Evolutionary conservation across 1,140 invertebrate genomes (phyloP), one percentile per base, ranked within the genome.

Genomic region (Mizuhopecten yessoensis): DNA sequence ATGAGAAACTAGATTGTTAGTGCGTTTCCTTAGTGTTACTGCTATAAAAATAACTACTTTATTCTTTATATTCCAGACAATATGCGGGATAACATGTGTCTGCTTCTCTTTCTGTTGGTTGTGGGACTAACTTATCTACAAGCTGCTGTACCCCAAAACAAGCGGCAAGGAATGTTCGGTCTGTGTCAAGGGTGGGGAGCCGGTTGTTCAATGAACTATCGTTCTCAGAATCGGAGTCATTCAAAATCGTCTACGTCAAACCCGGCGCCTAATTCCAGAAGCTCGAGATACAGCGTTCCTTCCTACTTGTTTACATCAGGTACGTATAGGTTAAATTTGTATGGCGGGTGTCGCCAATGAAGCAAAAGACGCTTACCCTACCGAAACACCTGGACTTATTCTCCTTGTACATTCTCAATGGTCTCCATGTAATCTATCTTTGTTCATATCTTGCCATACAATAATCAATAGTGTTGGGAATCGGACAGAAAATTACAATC

Each of bases 161-260:
- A 93, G 17, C 90, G 94, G 34, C 94, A 93, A 89, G 92, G 94
- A n/a, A 93, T 95, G 88, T 94, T 95, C 42, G 91, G 90, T 87
- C 90, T 91, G 23, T 95, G 94, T 75, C 93, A 91, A 29, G 94
- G 94, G 34, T 95, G 94, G 94, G 94, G 94, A 11, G 92, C 94
- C n/a, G 93, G 94, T 0, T 95, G 94, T 90, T 92, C 92, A 7
- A 92, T 92, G 33, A 39, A 87, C 29, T 89, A 45, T 39, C 75
- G 36, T 2, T 34, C 20, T 86, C 34, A 88, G 33, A 88, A 33
- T 34, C 17, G 33, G 33, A 20, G 9, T 49, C 39, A 34, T 33
- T 86, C 34, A 33, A 86, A 39, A 34, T 34, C n/a, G 15, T 9
- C 87, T 34, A 29, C 33, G 34, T 49, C 29, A 90, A 49, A 39